Evolutionary conservation across 2,888 invertebrate genomes (phyloP).

Genomic region (Gymnoscelis rufifasciata): DNA sequence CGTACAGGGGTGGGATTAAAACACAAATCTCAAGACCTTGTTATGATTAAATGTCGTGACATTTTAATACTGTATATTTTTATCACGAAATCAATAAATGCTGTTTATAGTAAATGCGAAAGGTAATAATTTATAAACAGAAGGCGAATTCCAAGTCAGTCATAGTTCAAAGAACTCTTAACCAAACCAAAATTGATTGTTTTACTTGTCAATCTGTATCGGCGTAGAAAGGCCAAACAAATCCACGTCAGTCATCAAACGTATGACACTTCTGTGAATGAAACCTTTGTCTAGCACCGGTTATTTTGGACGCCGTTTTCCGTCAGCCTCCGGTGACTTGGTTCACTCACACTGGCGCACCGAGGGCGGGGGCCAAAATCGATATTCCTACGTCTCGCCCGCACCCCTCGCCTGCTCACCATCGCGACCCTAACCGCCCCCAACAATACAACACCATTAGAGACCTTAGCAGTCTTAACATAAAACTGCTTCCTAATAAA

Average conservation of each 20-base stretch:
- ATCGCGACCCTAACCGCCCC: constrained; percentile 72
- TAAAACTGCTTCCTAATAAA: constrained; percentile 47
- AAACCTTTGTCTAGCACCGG: constrained; percentile 50
- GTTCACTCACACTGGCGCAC: constrained; percentile 75
- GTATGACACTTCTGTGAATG: constrained; percentile 46
- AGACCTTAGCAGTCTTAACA: constrained; percentile 60
- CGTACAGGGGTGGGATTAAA: constrained; percentile 20
- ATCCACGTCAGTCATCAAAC: constrained; percentile 41
- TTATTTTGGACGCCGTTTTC: constrained; percentile 50
- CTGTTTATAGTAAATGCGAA: not conserved
- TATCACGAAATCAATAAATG: not conserved
- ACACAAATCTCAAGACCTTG: constrained; percentile 20
- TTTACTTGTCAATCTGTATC: not conserved
- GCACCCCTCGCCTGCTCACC: constrained; percentile 56
- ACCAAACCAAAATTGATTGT: not conserved
- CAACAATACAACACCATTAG: constrained; percentile 65
- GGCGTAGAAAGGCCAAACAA: constrained; percentile 21
- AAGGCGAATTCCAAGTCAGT: not conserved
- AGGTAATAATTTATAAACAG: not conserved
- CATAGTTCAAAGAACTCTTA: not conserved
- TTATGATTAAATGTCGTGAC: constrained; percentile 10
- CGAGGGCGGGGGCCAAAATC: constrained; percentile 75
- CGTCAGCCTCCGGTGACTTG: constrained; percentile 56
- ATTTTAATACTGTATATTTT: too few species aligned
- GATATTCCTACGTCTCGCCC: constrained; percentile 73